Evolutionary conservation across 2,888 invertebrate genomes (phyloP).

Genomic region (Mylabris sibirica): DNA sequence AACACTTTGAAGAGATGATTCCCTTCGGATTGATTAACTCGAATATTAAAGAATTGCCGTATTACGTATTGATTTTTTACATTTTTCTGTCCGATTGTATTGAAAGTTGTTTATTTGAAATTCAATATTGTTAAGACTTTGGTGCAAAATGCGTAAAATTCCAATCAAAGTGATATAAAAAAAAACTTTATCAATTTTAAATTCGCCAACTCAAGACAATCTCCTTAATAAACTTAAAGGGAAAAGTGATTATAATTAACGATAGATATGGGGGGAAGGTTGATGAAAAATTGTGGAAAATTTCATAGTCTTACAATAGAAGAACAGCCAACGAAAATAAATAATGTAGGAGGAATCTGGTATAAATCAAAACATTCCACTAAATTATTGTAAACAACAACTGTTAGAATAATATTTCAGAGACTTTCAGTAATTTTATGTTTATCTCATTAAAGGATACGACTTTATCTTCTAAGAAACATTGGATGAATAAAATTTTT

Average conservation of each 20-base stretch:
- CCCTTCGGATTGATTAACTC: conserved; percentile 6
- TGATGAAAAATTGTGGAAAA: neutral
- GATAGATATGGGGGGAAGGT: neutral
- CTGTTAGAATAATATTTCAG: neutral
- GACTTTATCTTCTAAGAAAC: neutral
- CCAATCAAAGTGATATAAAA: neutral
- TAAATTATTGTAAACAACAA: neutral
- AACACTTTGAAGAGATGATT: conserved; percentile 22
- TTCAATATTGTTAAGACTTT: neutral
- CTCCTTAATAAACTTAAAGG: neutral
- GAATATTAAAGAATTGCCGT: neutral
- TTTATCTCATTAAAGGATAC: neutral
- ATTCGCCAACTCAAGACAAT: neutral
- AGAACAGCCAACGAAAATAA: conserved; percentile 12
- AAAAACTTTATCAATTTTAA: neutral
- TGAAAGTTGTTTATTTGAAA: neutral
- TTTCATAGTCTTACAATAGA: conserved; percentile 8
- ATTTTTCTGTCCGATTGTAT: neutral
- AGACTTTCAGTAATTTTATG: neutral
- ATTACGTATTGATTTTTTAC: conserved; percentile 21
- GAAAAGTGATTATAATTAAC: neutral
- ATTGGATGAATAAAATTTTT: neutral
- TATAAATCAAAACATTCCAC: conserved; percentile 6
- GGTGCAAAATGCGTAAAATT: conserved; percentile 5
- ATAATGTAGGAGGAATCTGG: conserved; percentile 5